A percentile compares a stretch with the other conserved stretches of the same genome.
phyloP scores from a whole-genome alignment of 2,113 vertebrate species.

The Chaetorhynchus papuensis region DNA sequence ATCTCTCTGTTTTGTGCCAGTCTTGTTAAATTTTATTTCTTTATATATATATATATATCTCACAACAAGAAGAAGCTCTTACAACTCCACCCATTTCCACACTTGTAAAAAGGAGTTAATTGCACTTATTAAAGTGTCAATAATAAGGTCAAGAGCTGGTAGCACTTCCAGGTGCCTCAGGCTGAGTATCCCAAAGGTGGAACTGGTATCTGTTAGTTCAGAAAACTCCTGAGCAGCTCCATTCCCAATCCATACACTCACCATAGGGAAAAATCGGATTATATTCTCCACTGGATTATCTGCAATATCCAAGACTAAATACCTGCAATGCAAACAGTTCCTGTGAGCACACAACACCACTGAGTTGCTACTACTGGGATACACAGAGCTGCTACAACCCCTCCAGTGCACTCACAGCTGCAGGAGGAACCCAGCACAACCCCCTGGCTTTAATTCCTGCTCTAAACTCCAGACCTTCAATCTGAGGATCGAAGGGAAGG shows the following conservation, averaged over 20 bases:
- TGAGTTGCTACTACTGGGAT: neutral
- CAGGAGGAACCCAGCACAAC: neutral
- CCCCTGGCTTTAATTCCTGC: neutral
- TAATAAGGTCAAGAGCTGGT: neutral
- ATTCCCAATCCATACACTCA: conserved; percentile 66
- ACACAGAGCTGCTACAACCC: neutral
- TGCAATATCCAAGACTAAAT: conserved; percentile 98
- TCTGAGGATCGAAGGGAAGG: fast-evolving
- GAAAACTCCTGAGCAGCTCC: neutral
- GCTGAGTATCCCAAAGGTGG: neutral
- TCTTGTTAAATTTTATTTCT: too few species aligned
- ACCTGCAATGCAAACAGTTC: conserved; percentile 75
- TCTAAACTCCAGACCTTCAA: neutral
- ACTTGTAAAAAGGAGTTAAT: neutral
- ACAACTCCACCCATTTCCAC: neutral
- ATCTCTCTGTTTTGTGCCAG: too few species aligned
- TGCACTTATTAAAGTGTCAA: neutral
- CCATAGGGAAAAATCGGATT: conserved; percentile 94
- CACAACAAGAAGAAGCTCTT: neutral
- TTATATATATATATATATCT: too few species aligned
- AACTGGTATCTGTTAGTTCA: neutral
- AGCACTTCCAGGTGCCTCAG: neutral
- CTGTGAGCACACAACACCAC: neutral
- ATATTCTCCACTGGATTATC: conserved; percentile 99
- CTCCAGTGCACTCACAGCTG: neutral